Evolutionary conservation across 2,113 vertebrate genomes (phyloP), one percentile per base, ranked within the genome.

Genomic region (Piliocolobus tephrosceles): DNA sequence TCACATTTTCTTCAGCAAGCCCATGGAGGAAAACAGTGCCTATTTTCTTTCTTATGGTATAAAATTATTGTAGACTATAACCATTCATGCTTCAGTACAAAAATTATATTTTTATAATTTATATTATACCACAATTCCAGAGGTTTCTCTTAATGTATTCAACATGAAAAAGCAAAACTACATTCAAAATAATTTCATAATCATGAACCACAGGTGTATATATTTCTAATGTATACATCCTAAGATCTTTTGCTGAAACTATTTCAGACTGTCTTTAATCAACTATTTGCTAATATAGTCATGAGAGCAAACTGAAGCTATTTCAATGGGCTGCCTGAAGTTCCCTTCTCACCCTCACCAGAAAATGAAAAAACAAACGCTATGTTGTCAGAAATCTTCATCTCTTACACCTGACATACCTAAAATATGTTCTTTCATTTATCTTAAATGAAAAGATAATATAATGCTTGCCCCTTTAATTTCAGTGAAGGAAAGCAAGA

Each of bases 1-100:
- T 94, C 78, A 22, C 58, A 70, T 91, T 97, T 96, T 89, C 95
- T 96, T 96, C 95, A 83, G 88, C 70, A 94, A 96, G 73, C 88
- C 50, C 81, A 55, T 0, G 22, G 27, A 92, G 90, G 88, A 73
- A 81, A 94, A 91, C 40, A 72, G 55, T 30, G 85, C 47, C 55
- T 90, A 72, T 61, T 86, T 95, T 79, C 78, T 89, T 94, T 95
- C 85, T 89, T 64, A 57, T 57, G 43, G 35, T 70, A 43, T 72
- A 83, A 96, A 93, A 86, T 80, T 66, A 88, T n/a, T 83, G 12
- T 66, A 83, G 81, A 75, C 17, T 4, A 8, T 96, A 88, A 95
- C 72, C 95, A 85, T 81, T 72, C 78, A 91, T 43, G 32, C 30
- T 92, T 92, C 84, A 6, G 8, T 50, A 2, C 23, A 32, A 88